Evolutionary conservation across 64 coral and sea anemone species (phyloP), one percentile per base, ranked within the genome.

Genomic region (Acropora tenuis): DNA sequence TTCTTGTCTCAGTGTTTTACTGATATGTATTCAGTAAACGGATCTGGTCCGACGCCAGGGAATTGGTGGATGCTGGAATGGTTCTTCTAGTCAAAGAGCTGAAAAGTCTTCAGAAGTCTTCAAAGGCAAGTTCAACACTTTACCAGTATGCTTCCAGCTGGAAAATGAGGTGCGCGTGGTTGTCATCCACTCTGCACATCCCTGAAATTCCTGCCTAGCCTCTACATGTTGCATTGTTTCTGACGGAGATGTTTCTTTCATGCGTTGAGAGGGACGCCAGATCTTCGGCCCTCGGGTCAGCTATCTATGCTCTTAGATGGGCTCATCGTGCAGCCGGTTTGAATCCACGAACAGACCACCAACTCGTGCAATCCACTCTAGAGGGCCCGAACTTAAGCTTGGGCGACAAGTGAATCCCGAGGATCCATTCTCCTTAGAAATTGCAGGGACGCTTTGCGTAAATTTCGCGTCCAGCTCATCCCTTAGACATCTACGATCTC

Each of bases 21-120:
- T 76, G n/a, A 76, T 18, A 76, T 76, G 45, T 76, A 10, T 76
- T 10, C 74, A 7, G 19, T 20, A 20, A 7, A 40, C n/a, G 74
- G 8, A 76, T 76, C 74, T 76, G 74, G 74, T 7, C 8, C 45
- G 0, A 76, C 8, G 45, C 74, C 8, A 9, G 11, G 11, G 66
- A 69, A 12, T n/a, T 69, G n/a, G 30, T 0, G 30, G 30, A 30
- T 30, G 30, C 30, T 30, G 30, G 30, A 30, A 30, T 30, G 30
- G 30, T 30, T 30, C 30, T 30, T 30, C 30, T 0, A 30, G 30
- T 30, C 30, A 30, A 30, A 30, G 30, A 30, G 66, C 66, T 69
- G 66, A 69, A 69, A 69, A 69, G 66, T n/a, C 66, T 69, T 69
- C 66, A 69, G 66, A 69, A 69, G 66, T 69, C 66, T n/a, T 69